These are phyloP conservation scores for Meghimatium bilineatum DNA, from an alignment of 2,888 invertebrate genomes.

Conservation along the genomic window DNA sequence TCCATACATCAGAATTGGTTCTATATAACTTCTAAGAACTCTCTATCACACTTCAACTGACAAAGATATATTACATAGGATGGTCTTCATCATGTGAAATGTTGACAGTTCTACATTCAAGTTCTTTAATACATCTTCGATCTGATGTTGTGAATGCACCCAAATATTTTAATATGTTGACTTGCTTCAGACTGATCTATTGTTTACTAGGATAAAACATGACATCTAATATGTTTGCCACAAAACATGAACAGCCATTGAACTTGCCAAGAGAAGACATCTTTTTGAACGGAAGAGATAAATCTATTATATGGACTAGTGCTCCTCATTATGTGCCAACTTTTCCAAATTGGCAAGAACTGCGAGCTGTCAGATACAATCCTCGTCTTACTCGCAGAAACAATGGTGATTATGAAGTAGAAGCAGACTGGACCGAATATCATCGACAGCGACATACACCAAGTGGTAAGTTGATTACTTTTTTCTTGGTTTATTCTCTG, in stretches of 20 bases:
- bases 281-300: conserved; percentile 64
- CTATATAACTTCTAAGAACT: neutral
- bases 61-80: too few relatives aligned
- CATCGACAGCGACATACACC: conserved; percentile 68
- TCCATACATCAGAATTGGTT: too few relatives aligned
- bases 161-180: too few relatives aligned
- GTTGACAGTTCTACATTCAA: too few relatives aligned
- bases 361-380: conserved; percentile 62
- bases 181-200: too few relatives aligned
- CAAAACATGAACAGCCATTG: conserved; percentile 36
- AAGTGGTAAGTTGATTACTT: conserved; percentile 56
- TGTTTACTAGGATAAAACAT: neutral
- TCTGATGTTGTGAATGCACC: too few relatives aligned
- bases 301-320: conserved; percentile 64
- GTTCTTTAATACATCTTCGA: too few relatives aligned
- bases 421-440: conserved; percentile 68
- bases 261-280: conserved; percentile 40
- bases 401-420: conserved; percentile 65
- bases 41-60: too few relatives aligned
- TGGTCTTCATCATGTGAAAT: too few relatives aligned
- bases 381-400: conserved; percentile 65
- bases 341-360: conserved; percentile 63
- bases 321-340: conserved; percentile 66
- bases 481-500: neutral
- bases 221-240: conserved; percentile 29